Evolutionary conservation across 2,797 vertebrate species (phyloP).

Genomic region (Enteromius afrohamiltoni): DNA sequence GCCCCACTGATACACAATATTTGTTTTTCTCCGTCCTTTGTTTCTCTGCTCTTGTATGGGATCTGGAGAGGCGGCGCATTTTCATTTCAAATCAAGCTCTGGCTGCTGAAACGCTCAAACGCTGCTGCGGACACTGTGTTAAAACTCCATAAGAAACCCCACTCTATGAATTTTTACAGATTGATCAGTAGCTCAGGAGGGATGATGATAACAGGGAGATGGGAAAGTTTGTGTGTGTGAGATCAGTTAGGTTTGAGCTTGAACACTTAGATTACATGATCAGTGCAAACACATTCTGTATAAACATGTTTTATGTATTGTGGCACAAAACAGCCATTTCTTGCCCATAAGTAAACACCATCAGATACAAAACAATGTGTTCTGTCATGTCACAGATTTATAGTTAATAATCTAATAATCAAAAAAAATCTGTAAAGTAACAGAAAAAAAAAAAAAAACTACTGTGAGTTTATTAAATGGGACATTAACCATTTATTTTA

Average conservation of each 20-base stretch:
- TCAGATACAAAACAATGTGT: background rate
- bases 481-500: no score
- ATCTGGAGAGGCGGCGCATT: conserved; percentile 67
- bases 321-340: background rate
- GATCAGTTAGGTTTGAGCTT: conserved; percentile 9
- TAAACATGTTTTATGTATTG: background rate
- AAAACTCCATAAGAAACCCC: conserved; percentile 58
- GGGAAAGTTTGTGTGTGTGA: conserved; percentile 32
- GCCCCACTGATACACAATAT: conserved; percentile 49
- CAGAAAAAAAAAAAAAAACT: background rate
- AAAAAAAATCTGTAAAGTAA: no score
- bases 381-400: background rate
- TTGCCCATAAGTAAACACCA: background rate
- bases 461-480: background rate
- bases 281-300: background rate
- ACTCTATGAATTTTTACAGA: conserved; percentile 60
- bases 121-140: conserved; percentile 47
- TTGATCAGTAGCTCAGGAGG: conserved; percentile 64
- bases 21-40: conserved; percentile 49
- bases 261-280: background rate
- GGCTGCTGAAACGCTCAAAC: conserved; percentile 68
- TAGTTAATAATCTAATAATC: background rate
- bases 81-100: conserved; percentile 62
- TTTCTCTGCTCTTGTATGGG: conserved; percentile 32
- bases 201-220: conserved; percentile 13